phyloP scores from a whole-genome alignment of 1,140 invertebrate genomes.

The Diabrotica virgifera region DNA sequence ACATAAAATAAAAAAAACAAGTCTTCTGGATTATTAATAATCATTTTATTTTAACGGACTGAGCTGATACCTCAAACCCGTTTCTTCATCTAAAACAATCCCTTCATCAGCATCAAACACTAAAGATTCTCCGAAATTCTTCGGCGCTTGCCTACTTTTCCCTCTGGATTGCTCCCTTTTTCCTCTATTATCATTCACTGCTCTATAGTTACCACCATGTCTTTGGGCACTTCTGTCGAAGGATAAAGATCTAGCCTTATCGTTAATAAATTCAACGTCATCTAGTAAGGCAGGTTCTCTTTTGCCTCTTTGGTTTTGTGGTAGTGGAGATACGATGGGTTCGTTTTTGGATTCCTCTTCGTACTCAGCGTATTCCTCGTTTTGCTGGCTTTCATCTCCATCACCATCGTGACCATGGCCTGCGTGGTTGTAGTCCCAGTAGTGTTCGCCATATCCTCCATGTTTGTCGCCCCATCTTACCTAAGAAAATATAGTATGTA shows the following conservation, averaged over 20 bases:
- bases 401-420: constrained; percentile 46
- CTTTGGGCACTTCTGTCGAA: constrained; percentile 29
- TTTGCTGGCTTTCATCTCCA: constrained; percentile 37
- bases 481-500: constrained; percentile 48
- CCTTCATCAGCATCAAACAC: constrained; percentile 24
- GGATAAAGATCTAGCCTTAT: constrained; percentile 30
- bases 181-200: constrained; percentile 28
- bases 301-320: constrained; percentile 28
- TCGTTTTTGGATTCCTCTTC: constrained; percentile 30
- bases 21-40: constrained; percentile 6
- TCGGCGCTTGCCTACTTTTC: constrained; percentile 27
- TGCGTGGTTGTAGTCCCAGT: constrained; percentile 81
- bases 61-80: constrained; percentile 28
- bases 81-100: constrained; percentile 24
- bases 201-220: constrained; percentile 42
- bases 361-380: constrained; percentile 31
- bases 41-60: constrained; percentile 18
- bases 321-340: constrained; percentile 7
- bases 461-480: constrained; percentile 84
- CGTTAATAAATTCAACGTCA: constrained; percentile 42
- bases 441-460: constrained; percentile 83
- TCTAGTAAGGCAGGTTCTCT: constrained; percentile 28
- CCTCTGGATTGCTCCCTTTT: constrained; percentile 33
- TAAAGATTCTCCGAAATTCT: constrained; percentile 20
- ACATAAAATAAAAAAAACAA: constrained; percentile 7